Percentiles rank a stretch among this genome's conserved stretches.
These are phyloP conservation scores for Halictus rubicundus DNA, from an alignment of 1,140 invertebrate species.

Conservation along the genomic window DNA sequence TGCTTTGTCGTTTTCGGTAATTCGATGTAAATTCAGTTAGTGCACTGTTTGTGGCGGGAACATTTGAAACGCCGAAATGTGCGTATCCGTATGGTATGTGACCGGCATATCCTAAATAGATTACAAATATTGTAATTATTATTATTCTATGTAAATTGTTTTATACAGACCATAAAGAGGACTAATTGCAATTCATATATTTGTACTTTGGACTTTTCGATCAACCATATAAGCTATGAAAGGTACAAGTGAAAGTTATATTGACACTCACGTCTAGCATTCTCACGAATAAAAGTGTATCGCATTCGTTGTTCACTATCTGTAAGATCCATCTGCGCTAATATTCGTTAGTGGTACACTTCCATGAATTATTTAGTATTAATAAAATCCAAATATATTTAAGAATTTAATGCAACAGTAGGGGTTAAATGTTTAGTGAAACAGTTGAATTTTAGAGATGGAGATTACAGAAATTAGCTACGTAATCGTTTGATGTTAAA, in stretches of 20 bases:
- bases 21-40: constrained; percentile 86
- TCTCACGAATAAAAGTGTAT: constrained; percentile 59
- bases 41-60: constrained; percentile 83
- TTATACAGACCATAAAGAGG: no score
- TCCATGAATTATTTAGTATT: background rate
- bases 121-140: background rate
- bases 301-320: constrained; percentile 55
- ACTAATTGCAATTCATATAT: no score
- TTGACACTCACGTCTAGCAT: constrained; percentile 49
- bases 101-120: constrained; percentile 82
- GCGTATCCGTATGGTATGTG: constrained; percentile 85
- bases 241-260: no score
- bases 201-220: no score
- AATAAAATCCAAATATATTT: background rate
- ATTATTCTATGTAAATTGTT: no score
- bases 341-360: background rate
- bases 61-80: constrained; percentile 83
- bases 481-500: constrained; percentile 29
- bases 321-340: constrained; percentile 53
- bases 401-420: background rate
- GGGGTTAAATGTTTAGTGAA: constrained; percentile 12
- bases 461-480: background rate
- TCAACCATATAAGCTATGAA: no score
- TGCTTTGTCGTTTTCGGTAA: constrained; percentile 84
- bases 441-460: constrained; percentile 45